phyloP scores from a whole-genome alignment of 2,797 vertebrate species.

The Remorina albescens region DNA sequence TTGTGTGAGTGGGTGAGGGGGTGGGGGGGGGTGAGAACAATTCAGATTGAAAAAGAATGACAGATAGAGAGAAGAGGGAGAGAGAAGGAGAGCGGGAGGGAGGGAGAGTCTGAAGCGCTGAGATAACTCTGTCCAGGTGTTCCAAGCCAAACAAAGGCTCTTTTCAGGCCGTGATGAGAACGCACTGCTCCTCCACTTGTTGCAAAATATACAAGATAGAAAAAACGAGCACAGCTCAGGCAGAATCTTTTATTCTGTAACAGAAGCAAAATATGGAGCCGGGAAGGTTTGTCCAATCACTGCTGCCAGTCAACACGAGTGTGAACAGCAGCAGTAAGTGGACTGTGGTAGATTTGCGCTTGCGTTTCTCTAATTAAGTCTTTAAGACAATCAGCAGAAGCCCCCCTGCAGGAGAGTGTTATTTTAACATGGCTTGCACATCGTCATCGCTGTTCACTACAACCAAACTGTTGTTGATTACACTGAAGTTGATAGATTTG shows the following conservation, averaged over 20 bases:
- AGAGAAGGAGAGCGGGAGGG: conserved; percentile 24
- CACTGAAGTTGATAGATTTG: too few relatives aligned
- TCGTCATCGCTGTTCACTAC: not conserved
- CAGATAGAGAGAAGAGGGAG: conserved; percentile 27
- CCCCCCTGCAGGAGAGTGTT: not conserved
- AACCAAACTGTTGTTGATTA: not conserved
- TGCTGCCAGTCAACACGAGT: conserved; percentile 37
- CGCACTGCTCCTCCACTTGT: conserved; percentile 85
- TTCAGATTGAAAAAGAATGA: conserved; percentile 40
- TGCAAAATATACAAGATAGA: conserved; percentile 79
- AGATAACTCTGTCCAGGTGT: conserved; percentile 92
- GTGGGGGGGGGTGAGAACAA: conserved; percentile 7
- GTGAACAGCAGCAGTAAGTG: conserved; percentile 6
- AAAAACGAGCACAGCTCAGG: conserved; percentile 73
- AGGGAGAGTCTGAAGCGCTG: conserved; percentile 62
- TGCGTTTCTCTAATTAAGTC: conserved; percentile 6
- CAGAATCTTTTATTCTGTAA: conserved; percentile 87
- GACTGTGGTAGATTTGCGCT: not conserved
- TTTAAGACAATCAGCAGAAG: conserved; percentile 1
- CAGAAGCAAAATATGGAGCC: conserved; percentile 68
- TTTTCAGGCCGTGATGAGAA: conserved; percentile 91
- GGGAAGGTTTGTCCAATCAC: not conserved
- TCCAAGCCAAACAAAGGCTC: conserved; percentile 90
- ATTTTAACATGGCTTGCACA: not conserved
- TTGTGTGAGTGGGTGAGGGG: too few relatives aligned